Base-by-base conservation (phyloP, 2,888 invertebrate genomes). In the Tenthredo livida region DNA sequence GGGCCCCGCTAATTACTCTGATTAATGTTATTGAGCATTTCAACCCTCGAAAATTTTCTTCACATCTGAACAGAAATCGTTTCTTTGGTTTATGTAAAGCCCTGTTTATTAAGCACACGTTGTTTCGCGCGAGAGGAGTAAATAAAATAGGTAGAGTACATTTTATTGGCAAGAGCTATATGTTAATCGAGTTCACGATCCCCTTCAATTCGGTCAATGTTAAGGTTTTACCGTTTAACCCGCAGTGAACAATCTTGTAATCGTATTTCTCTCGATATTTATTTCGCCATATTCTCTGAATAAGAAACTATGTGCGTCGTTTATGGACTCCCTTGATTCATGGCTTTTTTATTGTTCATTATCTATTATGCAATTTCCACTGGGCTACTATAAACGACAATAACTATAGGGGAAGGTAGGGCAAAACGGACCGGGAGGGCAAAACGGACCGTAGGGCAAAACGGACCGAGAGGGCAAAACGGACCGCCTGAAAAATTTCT, bases 151-250 rank as follows among this genome's bases (percentile, higher is more conserved):
- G 12, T 43, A 1, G 43, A 43, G 17, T 1, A 73, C 43, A 21
- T 15, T 73, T 73, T 4, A 73, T 43, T 73, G 72, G 72, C 72
- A 21, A 6, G n/a, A 21, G 43, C 9, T 43, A 40, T 43, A 40
- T 73, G 21, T 17, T 21, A 10, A 43, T 73, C 72, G n/a, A 73
- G n/a, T 43, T 17, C 43, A n/a, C 40, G 43, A 73, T 2, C 43
- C 21, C 21, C 21, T 73, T 72, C 9, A 43, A 17, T 54, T 54
- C 40, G 72, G 43, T 73, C 72, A 73, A 73, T 73, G 72, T 73
- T 73, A 73, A 73, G 43, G 72, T 73, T 73, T 21, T 3, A n/a
- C 43, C 43, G 40, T 43, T 73, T 37, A 73, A 73, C 43, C 72
- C n/a, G 43, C 25, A 43, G 10, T 40, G 70, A 61, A 61, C 6